phyloP scores from a whole-genome alignment of 1,140 invertebrate species.

The Doryteuthis pealeii region DNA sequence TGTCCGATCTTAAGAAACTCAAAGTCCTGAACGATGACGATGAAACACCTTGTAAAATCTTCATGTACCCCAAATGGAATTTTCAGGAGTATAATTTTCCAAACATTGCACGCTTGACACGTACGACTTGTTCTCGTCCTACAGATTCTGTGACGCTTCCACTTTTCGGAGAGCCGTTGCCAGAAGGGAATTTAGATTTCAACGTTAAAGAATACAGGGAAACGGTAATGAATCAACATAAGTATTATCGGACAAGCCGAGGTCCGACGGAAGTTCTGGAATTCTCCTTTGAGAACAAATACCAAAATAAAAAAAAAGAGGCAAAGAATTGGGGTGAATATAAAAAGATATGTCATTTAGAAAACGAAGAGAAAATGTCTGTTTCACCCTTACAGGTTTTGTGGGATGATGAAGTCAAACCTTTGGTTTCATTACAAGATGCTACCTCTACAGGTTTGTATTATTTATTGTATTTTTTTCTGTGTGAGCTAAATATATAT shows the following conservation, averaged over 20 bases:
- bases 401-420: conserved; percentile 8
- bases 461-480: neutral
- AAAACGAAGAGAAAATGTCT: neutral
- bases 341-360: neutral
- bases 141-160: neutral
- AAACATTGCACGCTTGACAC: neutral
- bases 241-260: neutral
- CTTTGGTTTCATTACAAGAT: neutral
- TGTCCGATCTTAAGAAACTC: no score
- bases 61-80: neutral
- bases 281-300: neutral
- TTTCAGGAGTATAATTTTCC: neutral
- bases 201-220: conserved; percentile 5
- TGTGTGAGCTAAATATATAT: no score
- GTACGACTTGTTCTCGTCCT: neutral
- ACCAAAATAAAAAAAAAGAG: neutral
- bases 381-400: neutral
- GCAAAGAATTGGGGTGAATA: conserved; percentile 9
- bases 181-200: neutral
- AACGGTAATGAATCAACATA: conserved; percentile 1
- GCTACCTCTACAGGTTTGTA: neutral
- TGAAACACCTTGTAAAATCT: no score
- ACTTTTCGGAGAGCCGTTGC: neutral
- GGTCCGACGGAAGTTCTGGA: neutral
- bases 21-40: no score